phyloP scores from a whole-genome alignment of 2,888 invertebrate genomes.

The Muschampia plurimacula region DNA sequence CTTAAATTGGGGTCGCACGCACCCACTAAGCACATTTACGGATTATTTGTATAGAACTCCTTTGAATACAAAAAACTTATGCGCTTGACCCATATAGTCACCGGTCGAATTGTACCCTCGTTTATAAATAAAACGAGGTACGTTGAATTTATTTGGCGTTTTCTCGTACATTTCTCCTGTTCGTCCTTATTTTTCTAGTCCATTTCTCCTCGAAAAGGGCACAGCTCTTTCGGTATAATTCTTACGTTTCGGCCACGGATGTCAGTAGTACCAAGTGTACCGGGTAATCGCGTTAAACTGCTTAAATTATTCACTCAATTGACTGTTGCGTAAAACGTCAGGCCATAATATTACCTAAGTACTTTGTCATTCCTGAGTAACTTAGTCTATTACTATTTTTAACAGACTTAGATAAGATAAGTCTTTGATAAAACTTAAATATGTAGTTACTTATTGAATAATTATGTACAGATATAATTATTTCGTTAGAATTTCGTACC shows the following conservation, averaged over 20 bases:
- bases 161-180: conserved; percentile 1
- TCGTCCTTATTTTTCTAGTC: conserved; percentile 14
- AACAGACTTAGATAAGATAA: too few relatives aligned
- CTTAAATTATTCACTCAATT: too few relatives aligned
- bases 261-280: too few relatives aligned
- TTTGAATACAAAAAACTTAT: conserved; percentile 34
- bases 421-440: too few relatives aligned
- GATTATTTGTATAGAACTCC: conserved; percentile 30
- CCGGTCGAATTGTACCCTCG: conserved; percentile 1
- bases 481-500: too few relatives aligned
- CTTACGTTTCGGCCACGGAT: background rate
- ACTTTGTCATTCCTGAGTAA: too few relatives aligned
- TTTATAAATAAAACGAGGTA: conserved; percentile 21
- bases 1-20: conserved; percentile 34
- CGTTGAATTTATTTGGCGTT: conserved; percentile 9
- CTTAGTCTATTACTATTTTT: too few relatives aligned
- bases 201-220: background rate
- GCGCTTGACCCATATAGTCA: conserved; percentile 13
- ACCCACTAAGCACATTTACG: conserved; percentile 32
- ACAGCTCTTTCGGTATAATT: background rate
- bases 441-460: too few relatives aligned
- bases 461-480: too few relatives aligned
- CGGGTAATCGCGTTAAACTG: too few relatives aligned
- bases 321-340: too few relatives aligned
- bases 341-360: too few relatives aligned